Percentiles rank a stretch among this genome's conserved stretches.
phyloP scores from a whole-genome alignment of 2,888 invertebrate genomes.

The Catocala fraxini region DNA sequence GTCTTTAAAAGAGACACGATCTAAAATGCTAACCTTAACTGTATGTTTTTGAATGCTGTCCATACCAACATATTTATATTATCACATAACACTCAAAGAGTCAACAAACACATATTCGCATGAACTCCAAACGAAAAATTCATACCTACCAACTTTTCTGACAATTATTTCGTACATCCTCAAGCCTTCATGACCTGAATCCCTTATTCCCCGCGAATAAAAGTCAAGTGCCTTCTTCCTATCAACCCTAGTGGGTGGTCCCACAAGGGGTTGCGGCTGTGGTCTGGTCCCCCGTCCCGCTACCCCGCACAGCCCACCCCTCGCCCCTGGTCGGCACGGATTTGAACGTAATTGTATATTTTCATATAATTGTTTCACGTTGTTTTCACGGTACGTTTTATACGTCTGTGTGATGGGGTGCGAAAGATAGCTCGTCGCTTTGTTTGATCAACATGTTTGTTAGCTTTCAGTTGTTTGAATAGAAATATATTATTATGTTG shows the following conservation, averaged over 20 bases:
- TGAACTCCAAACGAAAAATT: slow-evolving; percentile 1
- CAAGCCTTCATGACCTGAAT: slow-evolving; percentile 28
- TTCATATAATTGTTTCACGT: slow-evolving; percentile 63
- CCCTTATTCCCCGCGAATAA: slow-evolving; percentile 26
- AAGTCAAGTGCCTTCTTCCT: slow-evolving; percentile 33
- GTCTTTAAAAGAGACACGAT: too few species aligned
- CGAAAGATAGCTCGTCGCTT: slow-evolving; percentile 1
- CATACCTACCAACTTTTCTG: slow-evolving; percentile 14
- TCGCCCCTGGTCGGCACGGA: slow-evolving; percentile 60
- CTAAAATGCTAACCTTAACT: too few species aligned
- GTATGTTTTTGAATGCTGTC: too few species aligned
- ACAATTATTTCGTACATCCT: slow-evolving; percentile 26
- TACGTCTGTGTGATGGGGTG: slow-evolving; percentile 14
- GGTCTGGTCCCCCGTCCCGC: slow-evolving; percentile 35
- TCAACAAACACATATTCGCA: neutral
- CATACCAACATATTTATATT: too few species aligned
- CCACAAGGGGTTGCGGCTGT: slow-evolving; percentile 51
- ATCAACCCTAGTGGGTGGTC: slow-evolving; percentile 46
- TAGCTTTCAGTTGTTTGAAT: neutral
- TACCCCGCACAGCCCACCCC: slow-evolving; percentile 31
- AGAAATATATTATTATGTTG: neutral
- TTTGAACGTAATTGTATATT: slow-evolving; percentile 55
- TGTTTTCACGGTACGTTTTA: slow-evolving; percentile 50
- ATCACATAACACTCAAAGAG: neutral
- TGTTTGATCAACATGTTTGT: slow-evolving; percentile 2